Evolutionary conservation across 2,797 vertebrate genomes (phyloP), one percentile per base, ranked within the genome.

Genomic region (Tolypeutes matacus): DNA sequence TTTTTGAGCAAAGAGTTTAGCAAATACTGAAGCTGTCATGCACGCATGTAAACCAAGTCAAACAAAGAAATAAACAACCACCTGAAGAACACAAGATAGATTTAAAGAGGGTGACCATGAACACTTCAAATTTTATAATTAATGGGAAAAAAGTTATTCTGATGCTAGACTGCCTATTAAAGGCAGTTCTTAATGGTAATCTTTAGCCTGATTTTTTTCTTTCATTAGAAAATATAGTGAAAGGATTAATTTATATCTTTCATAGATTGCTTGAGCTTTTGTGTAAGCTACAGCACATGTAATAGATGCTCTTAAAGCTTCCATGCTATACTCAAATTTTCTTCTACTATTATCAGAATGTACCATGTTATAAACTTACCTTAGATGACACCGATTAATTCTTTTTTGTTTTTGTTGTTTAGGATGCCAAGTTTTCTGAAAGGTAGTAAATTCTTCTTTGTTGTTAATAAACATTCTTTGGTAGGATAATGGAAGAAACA

Each of bases 251-350:
- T 81, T 67, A 70, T 53, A 34, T 86, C 14, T 73, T 53, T 70
- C 29, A 3, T 51, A 70, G 0, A 56, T 56, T 56, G 53, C 53
- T 7, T 56, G 18, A 1, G 3, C 2, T 64, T 69, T 62, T 2
- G 3, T 10, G 15, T 34, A 6, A 3, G 1, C 3, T 75, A 5
- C 75, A n/a, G 13, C 5, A 31, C 11, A n/a, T n/a, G n/a, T n/a
- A n/a, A n/a, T n/a, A n/a, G n/a, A n/a, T n/a, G n/a, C n/a, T n/a
- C n/a, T n/a, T n/a, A n/a, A 86, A 34, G 36, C 8, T 42, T 31
- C 15, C 1, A 39, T 1, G 2, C 5, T 23, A 72, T 1, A 2
- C n/a, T 58, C 17, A 23, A n/a, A 78, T 17, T 53, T 75, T 72
- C 21, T 70, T 25, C 14, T 36, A 56, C 5, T 65, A 1, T n/a